Percentiles rank a stretch among this genome's conserved stretches.
phyloP scores from a whole-genome alignment of 2,797 vertebrate species.

The Triplophysa yarkandensis region DNA sequence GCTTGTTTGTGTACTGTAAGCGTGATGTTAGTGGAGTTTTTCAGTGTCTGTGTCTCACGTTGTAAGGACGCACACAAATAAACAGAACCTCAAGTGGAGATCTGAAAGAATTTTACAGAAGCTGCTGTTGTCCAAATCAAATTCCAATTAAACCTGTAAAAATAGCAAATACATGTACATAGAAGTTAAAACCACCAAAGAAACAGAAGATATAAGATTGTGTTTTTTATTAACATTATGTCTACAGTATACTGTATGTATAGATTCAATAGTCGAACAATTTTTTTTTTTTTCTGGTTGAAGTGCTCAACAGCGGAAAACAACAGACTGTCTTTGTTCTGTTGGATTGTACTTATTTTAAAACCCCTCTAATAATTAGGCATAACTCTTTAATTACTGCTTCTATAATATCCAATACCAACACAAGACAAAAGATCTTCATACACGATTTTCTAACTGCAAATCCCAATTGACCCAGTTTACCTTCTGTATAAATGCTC shows the following conservation, averaged over 20 bases:
- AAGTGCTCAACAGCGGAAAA: background rate
- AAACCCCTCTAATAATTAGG: background rate
- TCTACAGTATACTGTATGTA: background rate
- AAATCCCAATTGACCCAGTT: background rate
- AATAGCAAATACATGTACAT: no score
- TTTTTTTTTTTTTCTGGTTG: background rate
- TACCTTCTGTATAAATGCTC: background rate
- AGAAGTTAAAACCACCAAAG: no score
- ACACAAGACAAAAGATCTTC: background rate
- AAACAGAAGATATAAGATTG: no score
- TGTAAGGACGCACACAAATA: no score
- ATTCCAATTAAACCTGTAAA: no score
- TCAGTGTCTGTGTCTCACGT: no score
- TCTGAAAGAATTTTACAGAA: no score
- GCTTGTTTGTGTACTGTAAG: no score
- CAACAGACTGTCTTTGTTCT: background rate
- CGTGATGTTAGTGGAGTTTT: no score
- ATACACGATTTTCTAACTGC: background rate
- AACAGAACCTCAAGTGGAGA: no score
- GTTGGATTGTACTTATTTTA: slow-evolving; percentile 1
- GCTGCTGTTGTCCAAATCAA: no score
- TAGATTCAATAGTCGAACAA: background rate
- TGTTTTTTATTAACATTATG: no score
- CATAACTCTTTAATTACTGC: background rate
- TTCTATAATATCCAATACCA: background rate